Evolutionary conservation across 2,888 invertebrate species (phyloP).

Genomic region (Tetragonula carbonaria): DNA sequence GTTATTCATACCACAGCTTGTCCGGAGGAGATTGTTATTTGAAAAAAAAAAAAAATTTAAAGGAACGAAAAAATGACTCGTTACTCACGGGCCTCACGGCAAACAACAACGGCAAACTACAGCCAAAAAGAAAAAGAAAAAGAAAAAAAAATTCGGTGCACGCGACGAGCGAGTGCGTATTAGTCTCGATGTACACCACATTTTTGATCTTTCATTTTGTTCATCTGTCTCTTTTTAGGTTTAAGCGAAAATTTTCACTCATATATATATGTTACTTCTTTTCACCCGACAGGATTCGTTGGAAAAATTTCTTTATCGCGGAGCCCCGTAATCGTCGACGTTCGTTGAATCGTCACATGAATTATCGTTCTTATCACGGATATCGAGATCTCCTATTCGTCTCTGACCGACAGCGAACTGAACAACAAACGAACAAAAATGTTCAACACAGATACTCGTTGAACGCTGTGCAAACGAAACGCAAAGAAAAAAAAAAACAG

Average conservation of each 20-base stretch:
- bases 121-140: conserved; percentile 39
- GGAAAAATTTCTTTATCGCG: neutral
- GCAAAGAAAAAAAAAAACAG: neutral
- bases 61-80: conserved; percentile 43
- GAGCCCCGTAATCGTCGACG: neutral
- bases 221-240: neutral
- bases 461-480: neutral
- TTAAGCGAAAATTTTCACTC: neutral
- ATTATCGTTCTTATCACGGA: neutral
- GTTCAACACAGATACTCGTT: neutral
- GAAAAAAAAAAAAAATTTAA: conserved; percentile 19
- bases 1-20: conserved; percentile 63
- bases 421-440: neutral
- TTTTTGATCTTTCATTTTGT: neutral
- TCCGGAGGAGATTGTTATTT: conserved; percentile 54
- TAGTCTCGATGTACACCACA: conserved; percentile 34
- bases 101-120: conserved; percentile 69
- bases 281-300: neutral
- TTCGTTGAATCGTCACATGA: neutral
- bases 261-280: no score
- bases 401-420: neutral
- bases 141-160: conserved; percentile 45
- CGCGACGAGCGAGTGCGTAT: conserved; percentile 67
- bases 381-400: conserved; percentile 3
- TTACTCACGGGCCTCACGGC: conserved; percentile 59